Base-by-base conservation (phyloP, 2,888 invertebrate genomes). In the Meta bourneti region DNA sequence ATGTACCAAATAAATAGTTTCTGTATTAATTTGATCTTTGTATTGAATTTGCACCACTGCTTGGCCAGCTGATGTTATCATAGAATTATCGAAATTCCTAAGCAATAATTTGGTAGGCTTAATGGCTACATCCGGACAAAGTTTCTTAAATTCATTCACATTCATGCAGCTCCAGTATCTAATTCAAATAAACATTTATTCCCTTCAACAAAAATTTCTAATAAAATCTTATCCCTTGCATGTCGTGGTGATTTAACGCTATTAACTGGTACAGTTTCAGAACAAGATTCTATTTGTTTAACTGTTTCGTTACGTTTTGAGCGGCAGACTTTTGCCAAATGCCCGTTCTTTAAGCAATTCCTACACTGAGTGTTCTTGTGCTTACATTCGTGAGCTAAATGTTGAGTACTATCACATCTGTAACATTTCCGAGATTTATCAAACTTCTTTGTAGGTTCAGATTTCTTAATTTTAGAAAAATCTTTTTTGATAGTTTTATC, bases 271-370 rank as follows among this genome's bases (percentile, higher is more conserved):
- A 84, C 74, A 84, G 75, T 84, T 84, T 84, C 84, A 84, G 84
- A 84, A 84, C 74, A 84, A 84, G 84, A 84, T 84, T 84, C 75
- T 84, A 84, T 84, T 84, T 75, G 84, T 84, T 84, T 84, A 84
- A 84, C 84, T 84, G 84, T 84, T 84, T 84, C 84, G 84, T 75
- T 84, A 84, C 84, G 84, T 84, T 84, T 84, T 84, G 84, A 84
- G 84, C 84, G 54, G 84, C 75, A 84, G 84, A 84, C 75, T 84
- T 84, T 84, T 84, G 84, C 84, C 84, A 84, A 84, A 84, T 84
- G 84, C 84, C 74, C 75, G 84, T 84, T 84, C 75, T 84, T 84
- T 84, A 84, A 75, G 84, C 84, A 84, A 75, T 84, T 84, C 75
- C 84, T 84, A 82, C 82, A 82, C 82, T 82, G 82, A 82, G 72